Percentiles rank a stretch among this genome's conserved stretches.
phyloP scores from a whole-genome alignment of 2,888 invertebrate genomes.

The Andrena bicolor region DNA sequence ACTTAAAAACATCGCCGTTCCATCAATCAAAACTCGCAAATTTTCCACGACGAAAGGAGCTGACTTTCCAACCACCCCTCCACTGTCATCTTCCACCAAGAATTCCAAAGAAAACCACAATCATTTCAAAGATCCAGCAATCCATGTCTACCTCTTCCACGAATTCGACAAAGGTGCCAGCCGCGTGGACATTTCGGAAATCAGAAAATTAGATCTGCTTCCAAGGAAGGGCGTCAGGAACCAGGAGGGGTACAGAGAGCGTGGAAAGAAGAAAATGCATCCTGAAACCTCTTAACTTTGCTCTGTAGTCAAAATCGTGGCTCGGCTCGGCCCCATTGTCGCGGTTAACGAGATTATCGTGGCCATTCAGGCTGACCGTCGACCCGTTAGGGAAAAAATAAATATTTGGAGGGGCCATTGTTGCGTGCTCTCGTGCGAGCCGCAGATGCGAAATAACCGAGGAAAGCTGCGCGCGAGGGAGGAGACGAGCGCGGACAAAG shows the following conservation, averaged over 20 bases:
- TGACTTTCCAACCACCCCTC: too few relatives aligned
- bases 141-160: conserved; percentile 3
- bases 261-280: conserved; percentile 27
- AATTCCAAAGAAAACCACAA: too few relatives aligned
- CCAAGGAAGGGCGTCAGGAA: conserved; percentile 27
- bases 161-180: conserved; percentile 22
- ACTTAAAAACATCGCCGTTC: too few relatives aligned
- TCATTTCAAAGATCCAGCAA: background rate
- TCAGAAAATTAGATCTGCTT: conserved; percentile 77
- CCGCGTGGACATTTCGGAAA: conserved; percentile 39
- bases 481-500: conserved; percentile 18
- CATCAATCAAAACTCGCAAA: too few relatives aligned
- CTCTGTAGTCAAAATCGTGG: conserved; percentile 72
- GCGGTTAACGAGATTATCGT: conserved; percentile 78
- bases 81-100: too few relatives aligned
- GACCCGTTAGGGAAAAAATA: conserved; percentile 75
- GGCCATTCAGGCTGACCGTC: conserved; percentile 75
- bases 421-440: conserved; percentile 65
- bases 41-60: too few relatives aligned
- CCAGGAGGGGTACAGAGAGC: background rate
- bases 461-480: conserved; percentile 32
- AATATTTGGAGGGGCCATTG: conserved; percentile 83
- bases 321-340: conserved; percentile 71
- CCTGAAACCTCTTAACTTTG: conserved; percentile 72
- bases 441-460: conserved; percentile 72